A percentile compares a stretch with the other conserved stretches of the same genome.
Conservation (phyloP, 2,888 invertebrate genomes). For the Panopea generosa region DNA sequence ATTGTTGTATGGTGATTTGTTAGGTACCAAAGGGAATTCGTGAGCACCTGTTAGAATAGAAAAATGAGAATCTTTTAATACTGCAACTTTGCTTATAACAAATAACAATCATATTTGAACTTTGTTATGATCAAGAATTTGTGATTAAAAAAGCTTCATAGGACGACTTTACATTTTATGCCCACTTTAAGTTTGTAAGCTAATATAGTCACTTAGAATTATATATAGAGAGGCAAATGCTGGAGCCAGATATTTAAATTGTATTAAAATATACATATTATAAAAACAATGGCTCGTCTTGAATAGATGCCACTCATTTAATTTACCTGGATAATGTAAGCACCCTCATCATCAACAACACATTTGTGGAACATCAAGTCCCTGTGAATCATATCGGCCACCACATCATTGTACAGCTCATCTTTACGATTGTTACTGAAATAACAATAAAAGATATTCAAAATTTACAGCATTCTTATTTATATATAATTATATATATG, state of each 20-base stretch:
- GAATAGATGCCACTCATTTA: neutral
- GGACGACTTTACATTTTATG: no score
- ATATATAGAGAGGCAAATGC: no score
- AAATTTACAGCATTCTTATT: neutral
- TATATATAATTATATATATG: neutral
- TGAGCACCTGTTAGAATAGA: constrained; percentile 17
- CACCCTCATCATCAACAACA: constrained; percentile 17
- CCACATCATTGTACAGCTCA: constrained; percentile 26
- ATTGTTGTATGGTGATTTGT: constrained; percentile 28
- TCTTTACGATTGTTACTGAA: constrained; percentile 12
- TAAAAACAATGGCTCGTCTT: neutral
- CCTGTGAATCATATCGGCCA: constrained; percentile 11
- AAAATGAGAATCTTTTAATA: neutral
- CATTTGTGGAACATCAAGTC: constrained; percentile 6
- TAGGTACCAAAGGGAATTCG: constrained; percentile 28
- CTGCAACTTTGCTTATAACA: neutral
- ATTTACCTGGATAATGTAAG: constrained; percentile 23
- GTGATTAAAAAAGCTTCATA: no score
- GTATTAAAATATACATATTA: neutral
- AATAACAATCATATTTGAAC: neutral
- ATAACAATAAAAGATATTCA: neutral
- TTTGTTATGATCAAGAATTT: no score
- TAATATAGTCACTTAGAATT: neutral
- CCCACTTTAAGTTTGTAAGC: no score
- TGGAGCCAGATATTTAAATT: neutral